phyloP scores from a whole-genome alignment of 2,888 invertebrate genomes.

The Lumbricus terrestris region DNA sequence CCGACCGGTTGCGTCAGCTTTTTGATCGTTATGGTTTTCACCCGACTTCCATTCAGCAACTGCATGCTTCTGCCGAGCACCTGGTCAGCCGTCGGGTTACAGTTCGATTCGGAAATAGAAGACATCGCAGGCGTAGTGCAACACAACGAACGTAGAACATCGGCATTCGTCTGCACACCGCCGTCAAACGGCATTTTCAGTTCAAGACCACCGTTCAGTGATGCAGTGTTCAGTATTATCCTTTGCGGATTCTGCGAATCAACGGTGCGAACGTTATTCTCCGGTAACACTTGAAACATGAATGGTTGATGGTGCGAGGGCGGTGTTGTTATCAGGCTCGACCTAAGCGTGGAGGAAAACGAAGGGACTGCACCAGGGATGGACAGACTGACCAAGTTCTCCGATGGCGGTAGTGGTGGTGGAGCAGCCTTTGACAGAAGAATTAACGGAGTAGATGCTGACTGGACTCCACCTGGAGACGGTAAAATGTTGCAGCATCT shows the following conservation, averaged over 20 bases:
- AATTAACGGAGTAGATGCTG: neutral
- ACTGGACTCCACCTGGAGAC: neutral
- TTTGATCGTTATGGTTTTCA: constrained; percentile 4
- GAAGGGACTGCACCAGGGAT: neutral
- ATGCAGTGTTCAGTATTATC: neutral
- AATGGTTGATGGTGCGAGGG: neutral
- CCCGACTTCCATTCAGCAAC: neutral
- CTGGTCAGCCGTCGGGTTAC: neutral
- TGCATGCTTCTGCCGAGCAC: neutral
- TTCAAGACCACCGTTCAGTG: neutral
- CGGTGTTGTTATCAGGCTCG: neutral
- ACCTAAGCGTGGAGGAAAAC: neutral
- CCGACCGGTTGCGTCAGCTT: neutral
- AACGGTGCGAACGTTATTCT: neutral
- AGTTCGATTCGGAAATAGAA: neutral
- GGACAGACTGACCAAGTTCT: neutral
- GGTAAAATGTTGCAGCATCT: constrained; percentile 4
- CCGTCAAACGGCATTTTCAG: neutral
- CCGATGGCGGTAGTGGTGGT: neutral
- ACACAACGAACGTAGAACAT: neutral
- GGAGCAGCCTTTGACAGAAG: neutral
- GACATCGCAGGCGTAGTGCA: too few relatives aligned
- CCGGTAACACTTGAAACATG: neutral
- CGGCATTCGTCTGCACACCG: neutral
- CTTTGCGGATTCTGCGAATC: neutral